Evolutionary conservation across 1,140 invertebrate species (phyloP).

Genomic region (Listronotus bonariensis): DNA sequence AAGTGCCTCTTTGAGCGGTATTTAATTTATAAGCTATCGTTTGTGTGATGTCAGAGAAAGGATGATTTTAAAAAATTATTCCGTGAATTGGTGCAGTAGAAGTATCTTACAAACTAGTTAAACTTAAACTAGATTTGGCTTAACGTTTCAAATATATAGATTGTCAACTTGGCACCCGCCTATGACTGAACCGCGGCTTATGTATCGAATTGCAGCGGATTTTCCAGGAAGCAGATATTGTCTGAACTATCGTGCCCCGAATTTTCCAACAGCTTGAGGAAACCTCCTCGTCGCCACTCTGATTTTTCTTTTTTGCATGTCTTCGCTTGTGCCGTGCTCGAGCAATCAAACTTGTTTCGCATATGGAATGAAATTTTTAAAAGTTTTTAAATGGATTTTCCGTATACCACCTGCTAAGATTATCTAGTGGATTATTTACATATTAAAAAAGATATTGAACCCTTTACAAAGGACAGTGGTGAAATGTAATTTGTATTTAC

Average conservation of each 20-base stretch:
- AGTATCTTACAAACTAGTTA: too few relatives aligned
- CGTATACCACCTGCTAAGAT: conserved; percentile 14
- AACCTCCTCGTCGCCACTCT: conserved; percentile 20
- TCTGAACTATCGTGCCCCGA: conserved; percentile 27
- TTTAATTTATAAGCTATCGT: too few relatives aligned
- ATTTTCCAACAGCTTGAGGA: conserved; percentile 22
- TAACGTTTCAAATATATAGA: too few relatives aligned
- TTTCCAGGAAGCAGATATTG: conserved; percentile 26
- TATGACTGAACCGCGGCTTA: conserved; percentile 1
- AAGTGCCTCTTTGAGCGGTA: too few relatives aligned
- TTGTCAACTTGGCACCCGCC: neutral
- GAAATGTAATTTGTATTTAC: too few relatives aligned
- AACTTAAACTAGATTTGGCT: too few relatives aligned
- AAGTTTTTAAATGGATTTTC: conserved; percentile 18
- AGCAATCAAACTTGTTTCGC: conserved; percentile 29
- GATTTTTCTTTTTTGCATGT: conserved; percentile 7
- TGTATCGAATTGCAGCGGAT: conserved; percentile 28
- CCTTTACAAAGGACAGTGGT: too few relatives aligned
- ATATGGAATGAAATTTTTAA: conserved; percentile 25
- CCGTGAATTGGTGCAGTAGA: too few relatives aligned
- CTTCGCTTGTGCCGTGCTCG: conserved; percentile 1
- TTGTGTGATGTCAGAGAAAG: too few relatives aligned
- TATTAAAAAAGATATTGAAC: too few relatives aligned
- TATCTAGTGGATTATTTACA: neutral
- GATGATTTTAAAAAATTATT: too few relatives aligned